A percentile compares a stretch with the other conserved stretches of the same genome.
These are phyloP conservation scores for Orthonevra nobilis DNA, from an alignment of 2,888 invertebrate genomes.

Conservation along the genomic window DNA sequence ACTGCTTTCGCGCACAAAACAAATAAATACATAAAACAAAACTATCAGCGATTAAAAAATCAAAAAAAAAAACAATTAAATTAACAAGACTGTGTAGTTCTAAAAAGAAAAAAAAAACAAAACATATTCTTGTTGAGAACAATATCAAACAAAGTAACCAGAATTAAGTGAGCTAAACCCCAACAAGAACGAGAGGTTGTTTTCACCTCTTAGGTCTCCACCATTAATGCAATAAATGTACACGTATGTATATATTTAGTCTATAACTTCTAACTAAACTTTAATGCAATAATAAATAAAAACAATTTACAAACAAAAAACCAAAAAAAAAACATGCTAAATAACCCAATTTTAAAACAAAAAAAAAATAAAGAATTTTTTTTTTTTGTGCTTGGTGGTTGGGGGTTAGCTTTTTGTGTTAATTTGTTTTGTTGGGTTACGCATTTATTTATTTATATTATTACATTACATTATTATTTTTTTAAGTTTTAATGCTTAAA, in stretches of 20 bases:
- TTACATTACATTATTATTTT: too few relatives aligned
- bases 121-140: slow-evolving; percentile 73
- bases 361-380: slow-evolving; percentile 11
- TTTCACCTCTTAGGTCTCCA: slow-evolving; percentile 43
- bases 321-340: slow-evolving; percentile 5
- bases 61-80: too few relatives aligned
- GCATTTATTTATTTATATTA: background rate
- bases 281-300: slow-evolving; percentile 14
- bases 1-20: slow-evolving; percentile 62
- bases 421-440: slow-evolving; percentile 45
- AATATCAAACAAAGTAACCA: slow-evolving; percentile 69
- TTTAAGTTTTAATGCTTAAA: too few relatives aligned
- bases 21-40: slow-evolving; percentile 54
- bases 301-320: slow-evolving; percentile 3
- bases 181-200: slow-evolving; percentile 72
- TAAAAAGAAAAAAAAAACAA: slow-evolving; percentile 68
- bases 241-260: slow-evolving; percentile 58
- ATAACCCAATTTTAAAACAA: slow-evolving; percentile 10
- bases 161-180: slow-evolving; percentile 80
- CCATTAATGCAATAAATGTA: slow-evolving; percentile 49
- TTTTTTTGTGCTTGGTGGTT: slow-evolving; percentile 68
- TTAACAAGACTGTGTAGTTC: slow-evolving; percentile 68
- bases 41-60: slow-evolving; percentile 44
- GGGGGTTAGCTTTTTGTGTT: slow-evolving; percentile 71
- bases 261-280: slow-evolving; percentile 38